phyloP scores from a whole-genome alignment of 2,888 invertebrate genomes.

The Ectobius pallidus region DNA sequence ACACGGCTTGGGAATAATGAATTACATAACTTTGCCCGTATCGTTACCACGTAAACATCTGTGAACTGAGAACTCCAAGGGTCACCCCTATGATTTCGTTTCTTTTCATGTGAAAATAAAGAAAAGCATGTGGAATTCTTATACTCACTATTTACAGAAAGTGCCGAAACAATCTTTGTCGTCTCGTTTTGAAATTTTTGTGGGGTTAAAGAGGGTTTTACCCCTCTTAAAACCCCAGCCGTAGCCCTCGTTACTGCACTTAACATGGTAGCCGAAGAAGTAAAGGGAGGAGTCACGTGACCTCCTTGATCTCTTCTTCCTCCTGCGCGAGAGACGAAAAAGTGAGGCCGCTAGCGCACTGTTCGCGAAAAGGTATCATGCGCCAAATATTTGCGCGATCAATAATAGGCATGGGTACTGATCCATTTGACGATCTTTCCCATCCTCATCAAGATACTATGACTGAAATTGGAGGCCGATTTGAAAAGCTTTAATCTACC shows the following conservation, averaged over 20 bases:
- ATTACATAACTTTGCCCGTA: too few species aligned
- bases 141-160: slow-evolving; percentile 61
- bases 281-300: slow-evolving; percentile 46
- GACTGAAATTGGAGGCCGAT: too few species aligned
- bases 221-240: slow-evolving; percentile 61
- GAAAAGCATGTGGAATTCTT: background rate
- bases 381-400: too few species aligned
- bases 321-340: background rate
- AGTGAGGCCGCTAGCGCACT: too few species aligned
- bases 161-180: slow-evolving; percentile 57
- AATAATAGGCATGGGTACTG: too few species aligned
- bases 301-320: background rate
- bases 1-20: too few species aligned
- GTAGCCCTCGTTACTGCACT: slow-evolving; percentile 63
- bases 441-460: too few species aligned
- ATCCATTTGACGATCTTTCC: too few species aligned
- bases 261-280: slow-evolving; percentile 62
- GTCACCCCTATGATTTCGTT: background rate
- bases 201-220: slow-evolving; percentile 58
- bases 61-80: too few species aligned
- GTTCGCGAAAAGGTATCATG: too few species aligned
- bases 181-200: slow-evolving; percentile 58
- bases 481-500: too few species aligned
- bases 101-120: background rate
- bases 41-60: too few species aligned